Conservation (phyloP, 2,888 invertebrate genomes). For the Cerceris rybyensis region DNA sequence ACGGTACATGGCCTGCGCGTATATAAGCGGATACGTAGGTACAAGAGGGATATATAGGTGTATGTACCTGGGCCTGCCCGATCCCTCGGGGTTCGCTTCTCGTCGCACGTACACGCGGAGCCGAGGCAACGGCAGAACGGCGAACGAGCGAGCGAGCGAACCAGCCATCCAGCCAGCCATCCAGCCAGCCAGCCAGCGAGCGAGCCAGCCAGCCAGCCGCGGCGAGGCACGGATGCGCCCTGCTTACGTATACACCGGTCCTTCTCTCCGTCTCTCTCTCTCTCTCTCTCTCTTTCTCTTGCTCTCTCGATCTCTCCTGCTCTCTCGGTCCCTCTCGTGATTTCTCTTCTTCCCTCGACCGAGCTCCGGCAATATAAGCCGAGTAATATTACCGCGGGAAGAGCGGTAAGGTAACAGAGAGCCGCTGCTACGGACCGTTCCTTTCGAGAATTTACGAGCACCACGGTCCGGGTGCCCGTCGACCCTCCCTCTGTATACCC, state of each 20-base stretch:
- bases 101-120: constrained; percentile 59
- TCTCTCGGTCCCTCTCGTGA: constrained; percentile 27
- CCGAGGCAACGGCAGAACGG: constrained; percentile 44
- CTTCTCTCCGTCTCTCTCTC: constrained; percentile 43
- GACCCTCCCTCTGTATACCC: constrained; percentile 37
- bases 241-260: constrained; percentile 60
- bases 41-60: constrained; percentile 25
- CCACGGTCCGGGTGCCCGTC: constrained; percentile 65
- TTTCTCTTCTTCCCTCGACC: constrained; percentile 56
- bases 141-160: constrained; percentile 31
- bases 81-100: constrained; percentile 68
- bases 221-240: constrained; percentile 63
- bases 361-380: constrained; percentile 67
- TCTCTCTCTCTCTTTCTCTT: constrained; percentile 32
- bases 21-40: constrained; percentile 6
- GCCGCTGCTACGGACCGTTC: constrained; percentile 69
- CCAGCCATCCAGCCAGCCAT: neutral
- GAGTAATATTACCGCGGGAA: constrained; percentile 71
- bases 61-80: constrained; percentile 61
- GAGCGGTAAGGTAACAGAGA: constrained; percentile 70
- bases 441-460: constrained; percentile 71
- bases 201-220: constrained; percentile 56
- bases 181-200: constrained; percentile 35
- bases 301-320: constrained; percentile 33
- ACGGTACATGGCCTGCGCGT: constrained; percentile 1